Conservation (phyloP, 2,888 invertebrate species). For the Epicampocera succincta region DNA sequence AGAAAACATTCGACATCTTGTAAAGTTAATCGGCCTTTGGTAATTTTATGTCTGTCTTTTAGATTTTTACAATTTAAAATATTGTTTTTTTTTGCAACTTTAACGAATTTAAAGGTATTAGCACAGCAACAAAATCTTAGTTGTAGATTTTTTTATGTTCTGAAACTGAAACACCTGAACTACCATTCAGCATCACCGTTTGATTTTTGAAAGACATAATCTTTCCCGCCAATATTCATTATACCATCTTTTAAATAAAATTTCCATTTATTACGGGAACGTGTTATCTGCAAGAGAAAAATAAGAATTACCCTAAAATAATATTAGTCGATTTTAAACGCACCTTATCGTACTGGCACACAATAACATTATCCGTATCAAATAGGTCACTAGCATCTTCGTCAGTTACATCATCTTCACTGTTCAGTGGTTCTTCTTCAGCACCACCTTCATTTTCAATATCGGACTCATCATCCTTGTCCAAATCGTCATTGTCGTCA, state of each 20-base stretch:
- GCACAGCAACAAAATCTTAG: slow-evolving; percentile 52
- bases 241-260: slow-evolving; percentile 99
- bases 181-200: slow-evolving; percentile 99
- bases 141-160: slow-evolving; percentile 9
- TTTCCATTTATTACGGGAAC: slow-evolving; percentile 99
- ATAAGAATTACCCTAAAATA: too few relatives aligned
- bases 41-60: too few relatives aligned
- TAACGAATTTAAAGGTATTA: slow-evolving; percentile 35
- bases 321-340: slow-evolving; percentile 24
- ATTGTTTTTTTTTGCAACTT: slow-evolving; percentile 28
- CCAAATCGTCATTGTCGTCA: slow-evolving; percentile 90
- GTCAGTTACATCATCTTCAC: slow-evolving; percentile 98
- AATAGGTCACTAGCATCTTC: slow-evolving; percentile 97
- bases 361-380: slow-evolving; percentile 99
- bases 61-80: too few relatives aligned
- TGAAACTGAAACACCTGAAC: slow-evolving; percentile 71
- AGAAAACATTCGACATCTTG: too few relatives aligned
- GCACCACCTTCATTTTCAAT: slow-evolving; percentile 86
- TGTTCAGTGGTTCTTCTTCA: slow-evolving; percentile 96
- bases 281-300: slow-evolving; percentile 88
- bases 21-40: too few relatives aligned
- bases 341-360: slow-evolving; percentile 99
- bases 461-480: slow-evolving; percentile 85
- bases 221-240: slow-evolving; percentile 98
- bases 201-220: slow-evolving; percentile 99